A percentile compares a stretch with the other conserved stretches of the same genome.
Evolutionary conservation across 2,888 invertebrate species (phyloP).

Genomic region (Lasius fuliginosus): DNA sequence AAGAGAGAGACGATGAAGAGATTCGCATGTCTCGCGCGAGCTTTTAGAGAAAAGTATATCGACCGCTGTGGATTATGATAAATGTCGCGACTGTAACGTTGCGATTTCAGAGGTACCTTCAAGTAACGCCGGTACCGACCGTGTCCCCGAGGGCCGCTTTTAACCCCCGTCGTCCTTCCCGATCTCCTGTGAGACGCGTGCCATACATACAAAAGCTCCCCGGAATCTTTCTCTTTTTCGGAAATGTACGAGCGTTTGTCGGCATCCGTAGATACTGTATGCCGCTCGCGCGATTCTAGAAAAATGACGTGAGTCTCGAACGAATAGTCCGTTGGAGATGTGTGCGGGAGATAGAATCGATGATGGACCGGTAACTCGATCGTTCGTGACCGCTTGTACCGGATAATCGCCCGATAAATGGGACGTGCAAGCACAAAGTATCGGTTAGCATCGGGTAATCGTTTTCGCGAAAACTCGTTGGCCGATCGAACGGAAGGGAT

Average conservation of each 20-base stretch:
- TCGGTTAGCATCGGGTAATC: constrained; percentile 47
- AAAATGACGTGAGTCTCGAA: constrained; percentile 61
- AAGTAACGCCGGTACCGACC: neutral
- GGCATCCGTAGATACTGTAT: constrained; percentile 57
- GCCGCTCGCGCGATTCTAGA: constrained; percentile 43
- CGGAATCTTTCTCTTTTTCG: constrained; percentile 17
- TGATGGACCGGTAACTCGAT: constrained; percentile 61
- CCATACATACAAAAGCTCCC: constrained; percentile 63
- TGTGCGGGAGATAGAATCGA: constrained; percentile 43
- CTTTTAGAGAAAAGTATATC: constrained; percentile 73
- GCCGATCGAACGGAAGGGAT: constrained; percentile 7
- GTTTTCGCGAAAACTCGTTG: constrained; percentile 53
- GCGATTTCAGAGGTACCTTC: constrained; percentile 75
- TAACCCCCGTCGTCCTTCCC: constrained; percentile 51
- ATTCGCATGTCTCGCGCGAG: constrained; percentile 64
- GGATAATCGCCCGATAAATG: constrained; percentile 36
- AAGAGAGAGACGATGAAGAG: constrained; percentile 43
- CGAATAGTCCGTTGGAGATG: constrained; percentile 50
- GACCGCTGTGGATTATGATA: constrained; percentile 82
- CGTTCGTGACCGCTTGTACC: constrained; percentile 48
- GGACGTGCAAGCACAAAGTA: constrained; percentile 52
- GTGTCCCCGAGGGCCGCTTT: constrained; percentile 35
- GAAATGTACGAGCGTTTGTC: constrained; percentile 18
- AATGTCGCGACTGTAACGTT: constrained; percentile 78
- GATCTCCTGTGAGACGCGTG: constrained; percentile 55